phyloP scores from a whole-genome alignment of 2,797 vertebrate genomes.

The Adelosebastes latens region DNA sequence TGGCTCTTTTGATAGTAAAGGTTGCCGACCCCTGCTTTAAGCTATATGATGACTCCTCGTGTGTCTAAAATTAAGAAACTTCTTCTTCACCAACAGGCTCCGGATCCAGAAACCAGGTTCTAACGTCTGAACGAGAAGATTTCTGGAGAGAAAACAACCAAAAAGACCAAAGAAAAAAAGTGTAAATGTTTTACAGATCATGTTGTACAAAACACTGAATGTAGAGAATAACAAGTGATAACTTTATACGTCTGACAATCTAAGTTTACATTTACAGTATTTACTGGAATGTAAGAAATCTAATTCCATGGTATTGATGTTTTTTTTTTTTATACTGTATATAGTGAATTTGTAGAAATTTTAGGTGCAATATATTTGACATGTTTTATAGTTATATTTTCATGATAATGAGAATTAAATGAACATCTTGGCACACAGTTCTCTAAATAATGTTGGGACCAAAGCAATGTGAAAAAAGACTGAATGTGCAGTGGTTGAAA shows the following conservation, averaged over 20 bases:
- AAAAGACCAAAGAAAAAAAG: background rate
- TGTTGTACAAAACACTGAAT: background rate
- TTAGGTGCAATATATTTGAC: conserved; percentile 41
- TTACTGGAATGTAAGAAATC: conserved; percentile 21
- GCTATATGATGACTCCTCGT: background rate
- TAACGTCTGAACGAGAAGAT: conserved; percentile 31
- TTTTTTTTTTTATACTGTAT: conserved; percentile 59
- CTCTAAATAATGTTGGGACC: background rate
- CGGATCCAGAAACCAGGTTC: conserved; percentile 66
- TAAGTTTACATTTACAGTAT: conserved; percentile 12
- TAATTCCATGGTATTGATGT: conserved; percentile 11
- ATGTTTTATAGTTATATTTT: conserved; percentile 40
- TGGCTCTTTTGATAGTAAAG: too few relatives aligned
- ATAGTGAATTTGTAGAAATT: conserved; percentile 53
- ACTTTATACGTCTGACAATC: conserved; percentile 19
- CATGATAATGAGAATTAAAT: conserved; percentile 23
- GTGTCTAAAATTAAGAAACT: background rate
- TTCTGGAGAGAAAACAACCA: background rate
- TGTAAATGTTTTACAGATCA: conserved; percentile 17
- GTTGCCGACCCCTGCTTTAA: too few relatives aligned
- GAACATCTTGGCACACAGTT: conserved; percentile 12
- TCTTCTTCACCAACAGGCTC: conserved; percentile 33
- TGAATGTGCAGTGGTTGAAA: background rate
- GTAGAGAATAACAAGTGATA: conserved; percentile 6
- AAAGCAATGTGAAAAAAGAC: conserved; percentile 3